Conservation (phyloP, 2,797 vertebrate genomes). For the Rousettus madagascariensis region DNA sequence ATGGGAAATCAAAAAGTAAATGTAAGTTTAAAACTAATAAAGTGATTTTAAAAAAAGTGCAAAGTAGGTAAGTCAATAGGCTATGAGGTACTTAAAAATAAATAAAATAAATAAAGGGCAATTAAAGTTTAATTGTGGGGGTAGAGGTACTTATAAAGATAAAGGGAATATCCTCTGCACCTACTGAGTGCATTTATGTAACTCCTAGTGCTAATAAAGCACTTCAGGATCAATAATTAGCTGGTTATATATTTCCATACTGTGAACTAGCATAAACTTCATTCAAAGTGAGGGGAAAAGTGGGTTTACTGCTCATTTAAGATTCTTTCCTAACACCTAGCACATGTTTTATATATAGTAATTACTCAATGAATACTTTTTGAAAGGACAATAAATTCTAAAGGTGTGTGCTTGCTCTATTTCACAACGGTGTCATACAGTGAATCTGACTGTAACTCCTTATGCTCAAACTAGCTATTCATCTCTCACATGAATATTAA, state of each 20-base stretch:
- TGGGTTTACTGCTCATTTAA: neutral
- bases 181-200: neutral
- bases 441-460: neutral
- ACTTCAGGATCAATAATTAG: neutral
- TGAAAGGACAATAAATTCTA: neutral
- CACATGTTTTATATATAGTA: neutral
- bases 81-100: neutral
- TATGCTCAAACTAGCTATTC: neutral
- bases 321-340: neutral
- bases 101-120: neutral
- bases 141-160: neutral
- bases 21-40: constrained; percentile 9
- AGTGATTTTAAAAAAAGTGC: neutral
- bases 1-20: neutral
- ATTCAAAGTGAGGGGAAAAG: neutral
- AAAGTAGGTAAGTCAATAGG: neutral
- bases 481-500: neutral
- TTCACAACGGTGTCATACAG: neutral
- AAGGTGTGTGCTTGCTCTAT: neutral
- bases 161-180: neutral
- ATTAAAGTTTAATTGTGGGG: neutral
- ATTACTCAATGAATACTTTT: neutral
- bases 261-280: neutral
- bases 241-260: neutral
- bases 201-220: neutral